Conservation (phyloP, 2,888 invertebrate species). For the Linnaemya tessellans region DNA sequence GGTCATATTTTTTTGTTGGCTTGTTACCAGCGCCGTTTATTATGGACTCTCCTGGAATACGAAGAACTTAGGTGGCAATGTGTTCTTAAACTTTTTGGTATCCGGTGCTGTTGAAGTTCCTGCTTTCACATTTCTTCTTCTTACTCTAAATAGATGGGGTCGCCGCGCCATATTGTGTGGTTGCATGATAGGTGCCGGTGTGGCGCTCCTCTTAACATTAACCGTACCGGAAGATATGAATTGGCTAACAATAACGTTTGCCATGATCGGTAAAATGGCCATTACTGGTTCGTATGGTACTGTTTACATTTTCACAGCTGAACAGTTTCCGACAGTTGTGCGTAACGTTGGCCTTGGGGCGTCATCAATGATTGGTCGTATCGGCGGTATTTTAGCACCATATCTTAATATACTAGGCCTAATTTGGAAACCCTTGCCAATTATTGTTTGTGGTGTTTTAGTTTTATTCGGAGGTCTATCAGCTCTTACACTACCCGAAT, state of each 20-base stretch:
- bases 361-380: constrained; percentile 93
- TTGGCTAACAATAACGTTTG: constrained; percentile 86
- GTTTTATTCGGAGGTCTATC: constrained; percentile 89
- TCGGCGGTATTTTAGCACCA: constrained; percentile 89
- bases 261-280: constrained; percentile 89
- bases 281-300: constrained; percentile 90
- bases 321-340: constrained; percentile 90
- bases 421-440: constrained; percentile 87
- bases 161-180: constrained; percentile 88
- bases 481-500: constrained; percentile 90
- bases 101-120: constrained; percentile 90
- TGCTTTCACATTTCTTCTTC: constrained; percentile 86
- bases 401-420: constrained; percentile 89
- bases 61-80: constrained; percentile 89
- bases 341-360: constrained; percentile 94
- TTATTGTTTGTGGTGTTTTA: constrained; percentile 88
- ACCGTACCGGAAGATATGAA: constrained; percentile 85
- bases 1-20: constrained; percentile 90
- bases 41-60: constrained; percentile 91
- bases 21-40: constrained; percentile 90
- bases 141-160: constrained; percentile 88
- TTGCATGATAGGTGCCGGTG: constrained; percentile 87
- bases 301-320: constrained; percentile 89
- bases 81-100: constrained; percentile 89
- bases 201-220: constrained; percentile 85